Percentiles rank a stretch among this genome's conserved stretches.
Conservation (phyloP, 2,888 invertebrate genomes). For the Standfussiana lucernea region DNA sequence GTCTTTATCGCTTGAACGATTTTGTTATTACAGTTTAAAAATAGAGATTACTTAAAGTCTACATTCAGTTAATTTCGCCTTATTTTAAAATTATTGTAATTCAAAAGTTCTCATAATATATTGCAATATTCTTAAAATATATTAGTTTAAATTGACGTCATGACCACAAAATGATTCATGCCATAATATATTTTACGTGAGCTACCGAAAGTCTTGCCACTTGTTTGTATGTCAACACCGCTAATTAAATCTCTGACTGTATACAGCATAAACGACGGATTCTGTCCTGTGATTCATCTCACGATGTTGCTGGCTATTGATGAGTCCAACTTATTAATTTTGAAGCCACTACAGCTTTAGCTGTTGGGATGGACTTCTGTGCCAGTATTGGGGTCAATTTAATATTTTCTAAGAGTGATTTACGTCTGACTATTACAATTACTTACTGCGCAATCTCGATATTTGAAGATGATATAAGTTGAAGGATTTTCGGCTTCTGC, state of each 20-base stretch:
- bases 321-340: neutral
- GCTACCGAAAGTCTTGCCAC: neutral
- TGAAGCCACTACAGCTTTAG: too few relatives aligned
- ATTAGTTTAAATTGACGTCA: slow-evolving; percentile 10
- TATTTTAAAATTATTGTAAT: slow-evolving; percentile 11
- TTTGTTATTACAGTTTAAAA: slow-evolving; percentile 34
- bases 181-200: neutral
- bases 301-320: neutral
- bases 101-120: slow-evolving; percentile 7
- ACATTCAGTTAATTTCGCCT: neutral
- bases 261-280: neutral
- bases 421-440: too few relatives aligned
- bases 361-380: too few relatives aligned
- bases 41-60: slow-evolving; percentile 36
- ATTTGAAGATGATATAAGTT: too few relatives aligned
- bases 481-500: too few relatives aligned
- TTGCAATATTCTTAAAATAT: slow-evolving; percentile 14
- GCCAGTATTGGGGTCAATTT: too few relatives aligned
- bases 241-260: slow-evolving; percentile 7
- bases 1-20: slow-evolving; percentile 35
- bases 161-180: slow-evolving; percentile 28
- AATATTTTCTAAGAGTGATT: too few relatives aligned
- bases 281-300: slow-evolving; percentile 33
- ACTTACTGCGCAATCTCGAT: too few relatives aligned
- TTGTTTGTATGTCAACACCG: slow-evolving; percentile 23